phyloP scores from a whole-genome alignment of 2,888 invertebrate species.

The Timema podura region DNA sequence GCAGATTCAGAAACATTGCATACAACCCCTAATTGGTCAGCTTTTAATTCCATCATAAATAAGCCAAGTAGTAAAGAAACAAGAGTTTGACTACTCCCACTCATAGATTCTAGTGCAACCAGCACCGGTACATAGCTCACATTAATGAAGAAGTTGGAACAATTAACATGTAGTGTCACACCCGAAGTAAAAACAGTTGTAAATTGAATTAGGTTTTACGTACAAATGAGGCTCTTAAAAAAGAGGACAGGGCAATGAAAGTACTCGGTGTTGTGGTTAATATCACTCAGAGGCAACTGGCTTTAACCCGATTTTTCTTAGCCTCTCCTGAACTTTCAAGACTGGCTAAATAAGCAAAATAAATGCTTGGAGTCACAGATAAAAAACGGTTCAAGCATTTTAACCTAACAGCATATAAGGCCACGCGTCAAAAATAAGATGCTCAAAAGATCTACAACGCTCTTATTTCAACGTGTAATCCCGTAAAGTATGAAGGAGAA shows the following conservation, averaged over 20 bases:
- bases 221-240: background rate
- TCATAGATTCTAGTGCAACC: background rate
- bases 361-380: no score
- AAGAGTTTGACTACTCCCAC: background rate
- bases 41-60: slow-evolving; percentile 1
- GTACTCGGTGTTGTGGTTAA: background rate
- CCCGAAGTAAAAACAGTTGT: background rate
- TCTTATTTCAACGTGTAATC: no score
- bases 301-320: background rate
- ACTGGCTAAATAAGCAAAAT: background rate
- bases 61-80: background rate
- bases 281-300: background rate
- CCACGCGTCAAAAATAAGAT: background rate
- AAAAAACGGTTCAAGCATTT: background rate
- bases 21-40: slow-evolving; percentile 3
- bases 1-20: background rate
- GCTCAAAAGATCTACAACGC: background rate
- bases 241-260: background rate
- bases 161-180: background rate
- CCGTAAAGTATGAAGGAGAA: no score
- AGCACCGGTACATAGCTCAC: background rate
- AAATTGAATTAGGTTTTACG: background rate
- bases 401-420: background rate
- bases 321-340: background rate
- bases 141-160: background rate